Base-by-base conservation (phyloP, 1,140 invertebrate genomes). In the Drosophila sp. region DNA sequence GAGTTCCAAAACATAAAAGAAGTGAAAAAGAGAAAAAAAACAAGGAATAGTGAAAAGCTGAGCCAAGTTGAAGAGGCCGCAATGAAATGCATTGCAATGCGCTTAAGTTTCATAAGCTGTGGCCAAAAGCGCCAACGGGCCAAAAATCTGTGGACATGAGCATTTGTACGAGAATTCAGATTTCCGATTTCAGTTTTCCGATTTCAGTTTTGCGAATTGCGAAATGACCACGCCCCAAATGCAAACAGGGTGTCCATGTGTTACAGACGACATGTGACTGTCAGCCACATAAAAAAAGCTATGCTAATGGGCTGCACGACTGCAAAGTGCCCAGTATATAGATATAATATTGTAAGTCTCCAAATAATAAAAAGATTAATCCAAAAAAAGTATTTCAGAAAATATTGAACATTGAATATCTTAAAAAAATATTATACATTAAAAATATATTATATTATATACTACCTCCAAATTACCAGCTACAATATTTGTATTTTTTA, bases 61-160 rank as follows among this genome's bases (percentile, higher is more conserved):
- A 59, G 51, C 40, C 38, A 71, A 63, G 63, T 58, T 72, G 63
- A 72, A 72, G 70, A 59, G 70, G 63, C 70, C 48, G 64, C 70
- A 72, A 66, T 72, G 70, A 72, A 72, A 73, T 76, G 74, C 74
- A 76, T 76, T 73, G 70, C 70, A 69, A 67, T 73, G 74, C 70
- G 74, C 74, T 76, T 76, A 73, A 76, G 71, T 86, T 81, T 71
- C 81, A 84, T 87, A 84, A 84, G 82, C 82, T 74, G 81, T 73
- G 75, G 57, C 40, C 61, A 64, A 63, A 64, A 53, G 54, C 18
- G 57, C 57, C 54, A 56, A 66, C 25, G 46, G 45, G n/a, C 25
- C 11, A 51, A 51, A 69, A 69, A 70, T 61, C 65, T 69, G 65
- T 69, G 65, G 65, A 14, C 57, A 46, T 16, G 45, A 46, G 16